Evolutionary conservation across 2,888 invertebrate species (phyloP).

Genomic region (Lissonota sp.): DNA sequence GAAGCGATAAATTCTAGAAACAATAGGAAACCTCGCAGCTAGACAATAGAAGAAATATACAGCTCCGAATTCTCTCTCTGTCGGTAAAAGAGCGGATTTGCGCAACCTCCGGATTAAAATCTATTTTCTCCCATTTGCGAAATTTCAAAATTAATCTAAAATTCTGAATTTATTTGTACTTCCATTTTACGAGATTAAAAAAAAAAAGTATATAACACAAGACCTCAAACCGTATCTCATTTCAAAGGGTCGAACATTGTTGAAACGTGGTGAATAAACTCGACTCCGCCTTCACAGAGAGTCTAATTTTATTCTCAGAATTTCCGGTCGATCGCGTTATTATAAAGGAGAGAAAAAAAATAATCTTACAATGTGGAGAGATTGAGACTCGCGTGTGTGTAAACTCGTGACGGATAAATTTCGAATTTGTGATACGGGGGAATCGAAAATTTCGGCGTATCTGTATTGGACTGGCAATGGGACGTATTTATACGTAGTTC

Average conservation of each 20-base stretch:
- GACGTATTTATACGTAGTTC: background rate
- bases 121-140: too few species aligned
- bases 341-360: constrained; percentile 29
- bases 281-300: constrained; percentile 14
- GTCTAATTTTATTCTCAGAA: constrained; percentile 28
- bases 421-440: constrained; percentile 15
- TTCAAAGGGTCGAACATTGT: constrained; percentile 9
- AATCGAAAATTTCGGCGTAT: constrained; percentile 46
- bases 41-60: constrained; percentile 83
- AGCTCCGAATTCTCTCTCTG: constrained; percentile 35
- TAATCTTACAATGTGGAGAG: background rate
- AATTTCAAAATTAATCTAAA: too few species aligned
- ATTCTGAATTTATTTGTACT: background rate
- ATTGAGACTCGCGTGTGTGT: background rate
- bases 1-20: constrained; percentile 83
- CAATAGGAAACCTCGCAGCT: constrained; percentile 82
- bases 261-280: background rate
- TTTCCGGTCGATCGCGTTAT: constrained; percentile 11
- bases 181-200: background rate
- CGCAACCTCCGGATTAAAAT: background rate
- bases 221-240: background rate
- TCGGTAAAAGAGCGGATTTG: constrained; percentile 59
- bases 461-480: constrained; percentile 3
- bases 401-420: constrained; percentile 34
- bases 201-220: background rate